A percentile compares a stretch with the other conserved stretches of the same genome.
phyloP scores from a whole-genome alignment of 64 coral and sea anemone species.

The Stichodactyla mertensii region DNA sequence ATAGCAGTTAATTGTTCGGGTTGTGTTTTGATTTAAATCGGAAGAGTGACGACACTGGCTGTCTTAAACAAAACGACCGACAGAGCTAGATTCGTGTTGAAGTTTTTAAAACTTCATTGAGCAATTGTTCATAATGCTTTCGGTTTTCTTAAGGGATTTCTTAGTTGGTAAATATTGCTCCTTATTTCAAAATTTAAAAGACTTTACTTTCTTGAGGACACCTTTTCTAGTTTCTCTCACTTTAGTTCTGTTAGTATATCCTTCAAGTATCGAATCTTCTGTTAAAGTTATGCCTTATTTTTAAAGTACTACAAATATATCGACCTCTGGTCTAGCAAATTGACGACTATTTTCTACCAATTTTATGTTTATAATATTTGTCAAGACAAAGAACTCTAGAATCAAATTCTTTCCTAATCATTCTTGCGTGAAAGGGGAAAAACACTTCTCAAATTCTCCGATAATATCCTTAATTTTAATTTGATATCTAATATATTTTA shows the following conservation, averaged over 20 bases:
- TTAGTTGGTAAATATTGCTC: background rate
- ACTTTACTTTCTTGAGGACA: background rate
- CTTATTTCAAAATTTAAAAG: background rate
- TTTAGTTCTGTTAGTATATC: background rate
- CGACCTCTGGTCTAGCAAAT: too few relatives aligned
- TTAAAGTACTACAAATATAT: too few relatives aligned
- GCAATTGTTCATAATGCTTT: background rate
- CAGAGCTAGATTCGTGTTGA: background rate
- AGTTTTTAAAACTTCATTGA: background rate
- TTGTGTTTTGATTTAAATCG: constrained; percentile 11
- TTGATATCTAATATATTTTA: background rate
- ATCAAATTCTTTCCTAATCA: background rate
- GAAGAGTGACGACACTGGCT: constrained; percentile 9
- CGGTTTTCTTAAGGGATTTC: background rate
- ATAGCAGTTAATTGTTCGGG: background rate
- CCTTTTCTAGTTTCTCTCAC: background rate
- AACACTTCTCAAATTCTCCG: background rate
- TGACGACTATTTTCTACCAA: background rate
- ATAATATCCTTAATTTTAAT: background rate
- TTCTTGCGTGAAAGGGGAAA: constrained; percentile 1
- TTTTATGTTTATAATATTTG: background rate
- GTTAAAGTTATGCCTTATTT: too few relatives aligned
- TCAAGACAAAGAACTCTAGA: background rate
- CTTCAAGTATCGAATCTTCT: too few relatives aligned
- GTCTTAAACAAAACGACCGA: background rate